Evolutionary conservation across 2,888 invertebrate genomes (phyloP), one percentile per base, ranked within the genome.

Genomic region (Apocheima hispidaria): DNA sequence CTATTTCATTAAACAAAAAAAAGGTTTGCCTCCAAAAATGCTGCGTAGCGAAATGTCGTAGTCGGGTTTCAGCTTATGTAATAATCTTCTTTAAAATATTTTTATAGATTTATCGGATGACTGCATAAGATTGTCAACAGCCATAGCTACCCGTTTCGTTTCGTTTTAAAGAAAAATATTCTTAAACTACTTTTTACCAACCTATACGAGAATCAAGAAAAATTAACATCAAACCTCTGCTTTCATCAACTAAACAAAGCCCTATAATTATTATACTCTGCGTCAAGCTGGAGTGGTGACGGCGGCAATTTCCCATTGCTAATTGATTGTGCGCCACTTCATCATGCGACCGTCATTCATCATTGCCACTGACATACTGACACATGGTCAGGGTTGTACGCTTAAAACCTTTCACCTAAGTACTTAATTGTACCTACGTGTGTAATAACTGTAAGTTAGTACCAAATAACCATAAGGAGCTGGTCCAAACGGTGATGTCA

Each of bases 261-360:
- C 6, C 41, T 36, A 2, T 43, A 10, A 4, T 10, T 38, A 18
- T 1, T 38, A 38, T 9, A 23, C 6, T 23, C 16, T n/a, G 5
- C 68, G 56, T 63, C 43, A 36, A 59, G 54, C 59, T 62, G 52
- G 66, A 46, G 66, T 71, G 60, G 64, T 66, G 73, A 71, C 78
- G 66, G 71, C 77, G 63, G 70, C 74, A 74, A 73, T 82, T 77
- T 70, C 64, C 58, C 72, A 52, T 64, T 63, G 55, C 74, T 82
- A 81, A 82, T 83, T 82, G 81, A 81, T 81, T 73, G 68, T 71
- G 62, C 58, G 66, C 74, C 75, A 85, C 87, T 89, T 83, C 84
- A 83, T 89, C 87, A 84, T 75, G 60, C 73, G 77, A 74, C 81
- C 62, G 74, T 75, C 75, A 85, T 85, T 82, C 79, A 81, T 88